Base-by-base conservation (phyloP, 2,113 vertebrate genomes). In the Astur gentilis region DNA sequence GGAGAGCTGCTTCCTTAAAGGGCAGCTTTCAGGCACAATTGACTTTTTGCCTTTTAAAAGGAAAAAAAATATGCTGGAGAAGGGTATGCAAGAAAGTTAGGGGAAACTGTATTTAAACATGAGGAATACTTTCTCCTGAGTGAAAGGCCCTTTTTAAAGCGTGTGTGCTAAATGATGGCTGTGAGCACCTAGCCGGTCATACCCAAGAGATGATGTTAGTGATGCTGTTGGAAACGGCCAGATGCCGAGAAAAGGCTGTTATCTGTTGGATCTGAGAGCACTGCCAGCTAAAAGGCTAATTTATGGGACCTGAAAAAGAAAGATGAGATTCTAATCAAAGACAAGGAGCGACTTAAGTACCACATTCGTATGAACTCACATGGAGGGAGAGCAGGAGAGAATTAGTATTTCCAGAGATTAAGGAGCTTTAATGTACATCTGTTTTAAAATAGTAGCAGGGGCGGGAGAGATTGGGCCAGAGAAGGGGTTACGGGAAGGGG, bases 311-410 rank as follows among this genome's bases (percentile, higher is more conserved):
- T 82, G 93, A 47, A 93, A 84, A 82, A 86, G 55, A 50, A 91
- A 93, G 83, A 91, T 75, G 94, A 95, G 78, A 92, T 93, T 87
- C 95, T 95, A 94, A 95, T 93, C 92, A 90, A 92, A 93, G 87
- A 83, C 45, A 83, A 85, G 83, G 66, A 78, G 57, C 17, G 40
- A 61, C 88, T 93, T 72, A 89, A 95, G 83, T 77, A 66, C 54
- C 45, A 22, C 1, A 10, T 44, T 75, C 8, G 3, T 71, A 83
- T 49, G 61, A 90, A 72, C 49, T 90, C 31, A 89, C 49, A 77
- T 38, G 19, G 64, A 86, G 22, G 61, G 23, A 64, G n/a, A 89
- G 50, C 34, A 77, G 57, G 57, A 87, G 27, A 81, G 40, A 95
- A 83, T 76, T 61, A 81, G 61, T 86, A 60, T 80, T 90, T 87